These are phyloP conservation scores for Nothura maculosa DNA, from an alignment of 2,797 vertebrate genomes.

Conservation along the genomic window DNA sequence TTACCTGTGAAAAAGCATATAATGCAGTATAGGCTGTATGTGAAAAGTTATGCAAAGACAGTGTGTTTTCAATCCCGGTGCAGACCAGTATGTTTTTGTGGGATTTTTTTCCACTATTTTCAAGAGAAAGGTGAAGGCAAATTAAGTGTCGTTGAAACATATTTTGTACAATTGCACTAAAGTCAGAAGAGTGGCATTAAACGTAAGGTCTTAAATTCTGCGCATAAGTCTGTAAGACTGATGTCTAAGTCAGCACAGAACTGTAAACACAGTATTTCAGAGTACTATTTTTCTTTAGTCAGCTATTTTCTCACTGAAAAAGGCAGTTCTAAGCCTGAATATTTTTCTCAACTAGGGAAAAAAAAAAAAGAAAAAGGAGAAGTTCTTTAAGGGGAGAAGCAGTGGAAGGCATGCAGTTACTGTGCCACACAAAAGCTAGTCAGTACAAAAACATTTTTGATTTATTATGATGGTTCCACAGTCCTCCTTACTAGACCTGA, in stretches of 20 bases:
- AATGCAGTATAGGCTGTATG: slow-evolving; percentile 40
- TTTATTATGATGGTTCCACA: slow-evolving; percentile 55
- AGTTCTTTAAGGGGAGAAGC: not conserved
- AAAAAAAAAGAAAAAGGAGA: not conserved
- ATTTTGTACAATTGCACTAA: slow-evolving; percentile 48
- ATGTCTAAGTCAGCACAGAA: slow-evolving; percentile 54
- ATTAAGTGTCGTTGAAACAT: slow-evolving; percentile 18
- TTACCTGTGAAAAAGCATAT: slow-evolving; percentile 2
- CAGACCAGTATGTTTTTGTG: not conserved
- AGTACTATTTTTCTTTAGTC: slow-evolving; percentile 21
- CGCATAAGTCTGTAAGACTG: slow-evolving; percentile 7
- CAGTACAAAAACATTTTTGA: slow-evolving; percentile 34
- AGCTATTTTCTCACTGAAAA: slow-evolving; percentile 31
- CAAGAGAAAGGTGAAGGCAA: slow-evolving; percentile 41
- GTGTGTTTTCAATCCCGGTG: not conserved
- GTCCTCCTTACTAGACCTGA: slow-evolving; percentile 22
- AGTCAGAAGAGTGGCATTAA: slow-evolving; percentile 46
- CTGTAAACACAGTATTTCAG: slow-evolving; percentile 57
- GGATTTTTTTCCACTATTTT: not conserved
- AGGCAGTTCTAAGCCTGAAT: slow-evolving; percentile 27
- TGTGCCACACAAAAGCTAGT: slow-evolving; percentile 60
- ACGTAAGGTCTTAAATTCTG: slow-evolving; percentile 25
- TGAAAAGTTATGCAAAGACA: slow-evolving; percentile 21
- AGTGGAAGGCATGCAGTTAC: slow-evolving; percentile 45
- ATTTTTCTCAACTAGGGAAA: slow-evolving; percentile 5